phyloP scores from a whole-genome alignment of 1,140 invertebrate genomes.

The Drosophila kohkoa region DNA sequence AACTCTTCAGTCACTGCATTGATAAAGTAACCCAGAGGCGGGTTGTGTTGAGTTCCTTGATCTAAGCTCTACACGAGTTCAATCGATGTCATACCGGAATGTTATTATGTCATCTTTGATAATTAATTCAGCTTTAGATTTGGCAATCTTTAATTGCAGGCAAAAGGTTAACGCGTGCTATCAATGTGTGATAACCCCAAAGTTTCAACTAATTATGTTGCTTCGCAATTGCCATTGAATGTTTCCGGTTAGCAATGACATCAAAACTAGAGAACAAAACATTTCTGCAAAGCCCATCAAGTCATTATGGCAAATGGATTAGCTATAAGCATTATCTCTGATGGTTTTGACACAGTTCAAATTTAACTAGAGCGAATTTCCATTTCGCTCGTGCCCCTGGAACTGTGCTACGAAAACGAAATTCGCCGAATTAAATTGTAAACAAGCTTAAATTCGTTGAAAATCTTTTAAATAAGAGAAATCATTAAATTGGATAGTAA shows the following conservation, averaged over 20 bases:
- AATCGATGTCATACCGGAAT: constrained; percentile 37
- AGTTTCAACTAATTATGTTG: constrained; percentile 27
- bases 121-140: constrained; percentile 43
- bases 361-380: not conserved
- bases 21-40: constrained; percentile 43
- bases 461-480: too few species aligned
- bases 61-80: constrained; percentile 17
- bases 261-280: not conserved
- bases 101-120: constrained; percentile 53
- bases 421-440: not conserved
- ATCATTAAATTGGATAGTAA: too few species aligned
- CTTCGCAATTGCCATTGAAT: constrained; percentile 48
- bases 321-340: not conserved
- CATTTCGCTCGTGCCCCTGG: constrained; percentile 23
- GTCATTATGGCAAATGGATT: not conserved
- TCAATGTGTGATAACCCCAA: constrained; percentile 53
- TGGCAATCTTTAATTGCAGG: constrained; percentile 39
- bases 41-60: constrained; percentile 17
- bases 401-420: constrained; percentile 43
- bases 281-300: not conserved
- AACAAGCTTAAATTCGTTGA: too few species aligned
- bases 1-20: constrained; percentile 47
- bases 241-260: constrained; percentile 62
- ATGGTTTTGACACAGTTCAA: constrained; percentile 11
- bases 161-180: constrained; percentile 55